Percentiles rank a stretch among this genome's conserved stretches.
Evolutionary conservation across 2,797 vertebrate species (phyloP).

Genomic region (Hirundo rustica): DNA sequence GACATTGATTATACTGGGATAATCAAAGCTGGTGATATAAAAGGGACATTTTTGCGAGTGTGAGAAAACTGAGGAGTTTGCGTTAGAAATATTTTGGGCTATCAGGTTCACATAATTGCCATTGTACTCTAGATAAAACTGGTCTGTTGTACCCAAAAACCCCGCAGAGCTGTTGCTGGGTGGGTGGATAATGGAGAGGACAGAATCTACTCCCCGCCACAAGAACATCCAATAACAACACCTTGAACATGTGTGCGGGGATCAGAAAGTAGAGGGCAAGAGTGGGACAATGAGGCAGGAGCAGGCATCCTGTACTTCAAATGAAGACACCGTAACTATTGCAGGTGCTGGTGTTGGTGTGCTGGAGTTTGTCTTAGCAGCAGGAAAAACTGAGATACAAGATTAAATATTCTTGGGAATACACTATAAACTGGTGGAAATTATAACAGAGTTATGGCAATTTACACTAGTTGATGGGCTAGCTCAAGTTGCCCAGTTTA

Average conservation of each 20-base stretch:
- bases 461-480: background rate
- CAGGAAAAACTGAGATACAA: background rate
- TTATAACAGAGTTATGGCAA: background rate
- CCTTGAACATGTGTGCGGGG: accelerated
- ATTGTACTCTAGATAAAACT: background rate
- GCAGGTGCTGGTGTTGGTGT: too few species aligned
- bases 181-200: background rate
- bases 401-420: background rate
- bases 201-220: background rate
- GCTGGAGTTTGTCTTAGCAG: background rate
- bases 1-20: background rate
- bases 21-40: slow-evolving; percentile 4
- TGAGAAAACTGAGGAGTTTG: background rate
- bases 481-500: background rate
- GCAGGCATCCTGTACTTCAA: background rate
- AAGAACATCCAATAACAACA: background rate
- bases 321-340: background rate
- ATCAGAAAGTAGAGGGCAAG: background rate
- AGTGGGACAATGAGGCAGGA: background rate
- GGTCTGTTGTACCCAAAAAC: background rate
- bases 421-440: background rate
- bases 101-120: background rate
- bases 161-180: accelerated
- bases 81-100: background rate
- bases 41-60: background rate